Evolutionary conservation across 1,140 invertebrate species (phyloP).

Genomic region (Zaprionus capensis): DNA sequence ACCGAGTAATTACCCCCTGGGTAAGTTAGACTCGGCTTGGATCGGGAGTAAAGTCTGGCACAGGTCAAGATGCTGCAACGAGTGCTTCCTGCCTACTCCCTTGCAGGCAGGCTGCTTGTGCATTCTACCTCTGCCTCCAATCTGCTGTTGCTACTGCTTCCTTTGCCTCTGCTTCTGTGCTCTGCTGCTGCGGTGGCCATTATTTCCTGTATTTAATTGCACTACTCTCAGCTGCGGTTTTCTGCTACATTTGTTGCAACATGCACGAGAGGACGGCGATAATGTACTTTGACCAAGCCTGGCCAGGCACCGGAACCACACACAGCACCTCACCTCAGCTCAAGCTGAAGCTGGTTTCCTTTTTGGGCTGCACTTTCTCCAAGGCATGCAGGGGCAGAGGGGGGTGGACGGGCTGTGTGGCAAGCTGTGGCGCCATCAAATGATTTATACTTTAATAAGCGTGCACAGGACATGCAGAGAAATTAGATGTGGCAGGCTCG

Average conservation of each 20-base stretch:
- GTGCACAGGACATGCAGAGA: slow-evolving; percentile 69
- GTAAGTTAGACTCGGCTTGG: neutral
- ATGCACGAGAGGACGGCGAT: slow-evolving; percentile 62
- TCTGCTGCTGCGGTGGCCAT: slow-evolving; percentile 71
- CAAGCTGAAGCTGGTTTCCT: slow-evolving; percentile 16
- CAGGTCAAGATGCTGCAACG: slow-evolving; percentile 23
- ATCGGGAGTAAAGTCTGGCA: neutral
- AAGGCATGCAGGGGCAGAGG: neutral
- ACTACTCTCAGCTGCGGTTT: slow-evolving; percentile 80
- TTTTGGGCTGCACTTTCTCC: slow-evolving; percentile 22
- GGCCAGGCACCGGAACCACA: slow-evolving; percentile 5
- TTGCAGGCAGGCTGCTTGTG: neutral
- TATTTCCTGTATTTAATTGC: slow-evolving; percentile 82
- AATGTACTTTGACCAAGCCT: slow-evolving; percentile 71
- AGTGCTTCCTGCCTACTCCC: slow-evolving; percentile 21
- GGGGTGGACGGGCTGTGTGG: neutral
- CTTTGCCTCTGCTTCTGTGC: slow-evolving; percentile 14
- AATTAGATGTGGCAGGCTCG: slow-evolving; percentile 64
- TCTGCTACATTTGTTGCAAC: slow-evolving; percentile 81
- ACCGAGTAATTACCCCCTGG: neutral
- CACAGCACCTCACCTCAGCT: slow-evolving; percentile 21
- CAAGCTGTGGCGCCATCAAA: slow-evolving; percentile 34
- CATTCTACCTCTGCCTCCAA: neutral
- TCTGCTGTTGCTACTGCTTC: slow-evolving; percentile 11
- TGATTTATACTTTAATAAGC: slow-evolving; percentile 82